Evolutionary conservation across 2,888 invertebrate genomes (phyloP), one percentile per base, ranked within the genome.

Genomic region (Thelaira solivaga): DNA sequence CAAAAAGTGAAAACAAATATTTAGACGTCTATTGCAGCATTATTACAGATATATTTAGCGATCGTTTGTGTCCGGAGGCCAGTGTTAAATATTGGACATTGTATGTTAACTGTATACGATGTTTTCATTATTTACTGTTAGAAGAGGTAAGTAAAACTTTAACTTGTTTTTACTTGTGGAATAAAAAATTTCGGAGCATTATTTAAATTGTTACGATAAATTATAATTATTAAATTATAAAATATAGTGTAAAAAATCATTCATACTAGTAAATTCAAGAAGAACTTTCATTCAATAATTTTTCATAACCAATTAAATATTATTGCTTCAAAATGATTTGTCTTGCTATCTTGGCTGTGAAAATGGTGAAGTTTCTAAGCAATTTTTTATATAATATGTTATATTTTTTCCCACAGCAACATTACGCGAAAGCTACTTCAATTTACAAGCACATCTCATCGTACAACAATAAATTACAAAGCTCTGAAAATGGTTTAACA

Each of bases 11-110:
- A 0, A 77, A 81, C 4, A 77, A 81, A 57, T 72, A 87, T 73
- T 76, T 81, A 2, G 81, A 83, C 5, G 64, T 85, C 1, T 86
- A 83, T 55, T 84, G 82, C 57, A 81, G 83, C 10, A 84, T 87
- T 22, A 80, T 82, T 13, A 80, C 47, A 16, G 47, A 71, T 0
- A 16, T 59, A 1, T 72, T 86, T 72, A 53, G 81, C 53, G 82
- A 83, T 1, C 68, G 82, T 10, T 76, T 85, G 10, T 39, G 55
- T 7, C 84, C 86, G 4, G 65, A 59, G 5, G 16, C 51, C 3
- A 80, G 80, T 57, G 69, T 81, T 1, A 80, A 80, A 6, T 57
- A 82, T 62, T 86, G 86, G 86, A 77, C 77, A 1, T 34, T 65
- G 4, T 85, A 82, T 64, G 57, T 87, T 18, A 78, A 71, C 39